phyloP scores from a whole-genome alignment of 2,888 invertebrate genomes.

The Tetrapedia diversipes region DNA sequence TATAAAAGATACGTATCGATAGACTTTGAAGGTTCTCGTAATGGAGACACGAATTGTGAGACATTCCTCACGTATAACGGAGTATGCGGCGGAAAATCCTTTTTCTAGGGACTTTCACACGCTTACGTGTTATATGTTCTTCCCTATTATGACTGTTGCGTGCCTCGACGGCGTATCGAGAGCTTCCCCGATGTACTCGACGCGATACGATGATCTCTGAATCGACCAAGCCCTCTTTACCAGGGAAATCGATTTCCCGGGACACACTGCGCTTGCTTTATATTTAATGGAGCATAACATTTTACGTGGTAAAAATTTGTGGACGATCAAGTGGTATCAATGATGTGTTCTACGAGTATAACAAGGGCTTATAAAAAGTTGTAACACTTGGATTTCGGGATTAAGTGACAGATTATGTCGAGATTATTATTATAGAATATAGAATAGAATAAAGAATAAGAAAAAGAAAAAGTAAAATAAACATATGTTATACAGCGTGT shows the following conservation, averaged over 20 bases:
- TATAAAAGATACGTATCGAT: not conserved
- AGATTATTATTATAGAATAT: no score
- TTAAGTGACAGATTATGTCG: not conserved
- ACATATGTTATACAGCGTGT: no score
- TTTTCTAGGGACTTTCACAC: conserved; percentile 33
- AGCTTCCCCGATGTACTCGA: conserved; percentile 19
- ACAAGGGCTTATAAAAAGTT: not conserved
- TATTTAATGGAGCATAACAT: conserved; percentile 20
- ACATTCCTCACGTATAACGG: not conserved
- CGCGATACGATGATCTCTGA: conserved; percentile 30
- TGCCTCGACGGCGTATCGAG: conserved; percentile 23
- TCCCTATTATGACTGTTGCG: conserved; percentile 39
- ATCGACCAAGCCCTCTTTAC: conserved; percentile 22
- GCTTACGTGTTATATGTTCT: conserved; percentile 31
- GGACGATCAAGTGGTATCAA: not conserved
- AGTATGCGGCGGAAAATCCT: conserved; percentile 18
- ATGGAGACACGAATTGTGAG: not conserved
- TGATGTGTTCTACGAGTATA: not conserved
- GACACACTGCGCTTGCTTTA: not conserved
- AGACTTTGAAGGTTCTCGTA: not conserved
- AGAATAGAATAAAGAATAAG: no score
- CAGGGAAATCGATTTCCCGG: conserved; percentile 27
- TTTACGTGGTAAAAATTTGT: not conserved
- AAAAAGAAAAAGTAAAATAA: no score
- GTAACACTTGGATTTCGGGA: not conserved